These are phyloP conservation scores for Zapornia atra DNA, from an alignment of 2,113 vertebrate genomes.

Conservation along the genomic window DNA sequence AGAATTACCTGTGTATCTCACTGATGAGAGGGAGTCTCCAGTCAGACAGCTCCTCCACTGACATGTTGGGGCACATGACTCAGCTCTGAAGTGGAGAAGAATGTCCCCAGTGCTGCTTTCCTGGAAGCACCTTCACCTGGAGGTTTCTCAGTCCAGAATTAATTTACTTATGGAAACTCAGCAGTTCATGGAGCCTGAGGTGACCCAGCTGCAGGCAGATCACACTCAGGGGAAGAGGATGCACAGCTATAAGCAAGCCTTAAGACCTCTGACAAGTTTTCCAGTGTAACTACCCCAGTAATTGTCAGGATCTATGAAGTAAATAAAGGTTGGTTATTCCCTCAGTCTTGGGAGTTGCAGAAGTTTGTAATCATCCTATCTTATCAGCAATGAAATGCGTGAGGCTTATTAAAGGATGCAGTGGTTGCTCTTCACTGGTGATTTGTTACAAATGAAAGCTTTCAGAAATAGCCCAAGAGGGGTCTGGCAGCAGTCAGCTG, in stretches of 20 bases:
- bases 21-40: neutral
- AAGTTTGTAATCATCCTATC: neutral
- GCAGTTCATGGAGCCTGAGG: neutral
- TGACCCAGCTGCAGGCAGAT: neutral
- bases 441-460: conserved; percentile 3
- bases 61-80: neutral
- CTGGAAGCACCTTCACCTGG: conserved; percentile 4
- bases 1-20: neutral
- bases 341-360: neutral
- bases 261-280: neutral
- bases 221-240: neutral
- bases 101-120: neutral
- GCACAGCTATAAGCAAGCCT: neutral
- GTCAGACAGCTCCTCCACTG: neutral
- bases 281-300: neutral
- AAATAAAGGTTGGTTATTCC: neutral
- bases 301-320: neutral
- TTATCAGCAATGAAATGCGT: neutral
- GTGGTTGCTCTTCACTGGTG: neutral
- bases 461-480: neutral
- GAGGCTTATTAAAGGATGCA: neutral
- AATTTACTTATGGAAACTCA: conserved; percentile 6
- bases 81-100: neutral
- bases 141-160: neutral
- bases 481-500: neutral